Percentiles rank a stretch among this genome's conserved stretches.
phyloP scores from a whole-genome alignment of 1,140 invertebrate genomes.

The Neodiprion lecontei region DNA sequence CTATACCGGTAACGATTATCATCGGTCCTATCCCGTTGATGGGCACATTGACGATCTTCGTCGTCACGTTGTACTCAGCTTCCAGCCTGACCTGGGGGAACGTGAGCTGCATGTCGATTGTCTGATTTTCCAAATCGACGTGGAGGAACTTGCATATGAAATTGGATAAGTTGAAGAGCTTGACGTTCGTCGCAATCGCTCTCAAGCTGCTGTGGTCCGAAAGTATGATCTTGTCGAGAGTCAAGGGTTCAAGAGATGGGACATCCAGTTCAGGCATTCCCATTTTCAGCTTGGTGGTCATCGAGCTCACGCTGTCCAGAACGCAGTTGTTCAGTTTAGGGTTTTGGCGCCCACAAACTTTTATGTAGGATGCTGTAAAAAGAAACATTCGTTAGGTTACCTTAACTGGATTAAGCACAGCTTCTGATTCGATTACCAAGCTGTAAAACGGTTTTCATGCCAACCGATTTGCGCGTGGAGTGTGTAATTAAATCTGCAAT shows the following conservation, averaged over 20 bases:
- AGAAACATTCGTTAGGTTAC: constrained; percentile 20
- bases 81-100: constrained; percentile 62
- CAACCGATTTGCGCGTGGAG: not conserved
- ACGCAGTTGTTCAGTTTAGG: constrained; percentile 67
- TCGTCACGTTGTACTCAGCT: constrained; percentile 66
- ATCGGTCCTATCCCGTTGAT: constrained; percentile 46
- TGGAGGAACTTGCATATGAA: constrained; percentile 60
- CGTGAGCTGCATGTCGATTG: constrained; percentile 51
- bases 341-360: constrained; percentile 69
- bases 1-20: constrained; percentile 33
- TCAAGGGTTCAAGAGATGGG: constrained; percentile 68
- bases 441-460: constrained; percentile 11
- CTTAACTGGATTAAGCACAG: not conserved
- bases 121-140: constrained; percentile 62
- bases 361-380: constrained; percentile 69
- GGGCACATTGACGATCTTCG: constrained; percentile 58
- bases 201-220: constrained; percentile 53
- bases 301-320: constrained; percentile 59
- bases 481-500: not conserved
- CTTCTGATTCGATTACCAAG: not conserved
- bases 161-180: constrained; percentile 60
- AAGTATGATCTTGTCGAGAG: constrained; percentile 58
- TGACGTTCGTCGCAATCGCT: constrained; percentile 60
- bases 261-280: constrained; percentile 72
- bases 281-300: constrained; percentile 60